Conservation (phyloP, 2,888 invertebrate genomes). For the Nezara viridula region DNA sequence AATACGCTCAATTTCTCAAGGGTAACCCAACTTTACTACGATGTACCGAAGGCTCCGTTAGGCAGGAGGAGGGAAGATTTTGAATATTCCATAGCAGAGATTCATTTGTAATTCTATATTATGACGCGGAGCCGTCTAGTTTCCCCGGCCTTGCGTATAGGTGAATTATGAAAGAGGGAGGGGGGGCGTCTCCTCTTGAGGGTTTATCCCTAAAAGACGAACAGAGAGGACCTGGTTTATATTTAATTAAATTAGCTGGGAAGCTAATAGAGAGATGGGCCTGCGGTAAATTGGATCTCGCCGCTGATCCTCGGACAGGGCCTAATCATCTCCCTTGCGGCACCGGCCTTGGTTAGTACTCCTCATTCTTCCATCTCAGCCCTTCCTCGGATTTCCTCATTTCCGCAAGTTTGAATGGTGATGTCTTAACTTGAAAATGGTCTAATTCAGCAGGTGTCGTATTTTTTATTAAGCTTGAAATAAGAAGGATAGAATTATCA, state of each 20-base stretch:
- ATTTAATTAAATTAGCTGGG: constrained; percentile 38
- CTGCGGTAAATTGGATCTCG: constrained; percentile 33
- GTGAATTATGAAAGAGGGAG: constrained; percentile 27
- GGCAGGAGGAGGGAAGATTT: not conserved
- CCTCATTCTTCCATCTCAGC: not conserved
- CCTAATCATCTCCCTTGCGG: not conserved
- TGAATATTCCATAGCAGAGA: not conserved
- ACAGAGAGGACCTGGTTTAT: constrained; percentile 42
- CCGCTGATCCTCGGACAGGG: constrained; percentile 35
- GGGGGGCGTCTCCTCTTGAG: not conserved
- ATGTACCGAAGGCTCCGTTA: not conserved
- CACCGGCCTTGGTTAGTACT: not conserved
- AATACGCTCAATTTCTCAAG: too few species aligned
- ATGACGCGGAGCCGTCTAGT: not conserved
- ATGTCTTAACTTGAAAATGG: not conserved
- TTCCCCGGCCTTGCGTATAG: not conserved
- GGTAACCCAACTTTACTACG: not conserved
- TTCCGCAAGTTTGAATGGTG: not conserved
- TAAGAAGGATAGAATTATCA: not conserved
- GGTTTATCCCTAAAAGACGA: constrained; percentile 22
- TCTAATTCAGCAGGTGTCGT: not conserved
- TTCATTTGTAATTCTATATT: constrained; percentile 44
- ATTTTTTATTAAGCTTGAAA: not conserved
- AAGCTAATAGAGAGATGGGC: constrained; percentile 28
- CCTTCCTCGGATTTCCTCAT: not conserved